These are phyloP conservation scores for Argynnis bischoffii DNA, from an alignment of 2,888 invertebrate genomes.

Conservation along the genomic window DNA sequence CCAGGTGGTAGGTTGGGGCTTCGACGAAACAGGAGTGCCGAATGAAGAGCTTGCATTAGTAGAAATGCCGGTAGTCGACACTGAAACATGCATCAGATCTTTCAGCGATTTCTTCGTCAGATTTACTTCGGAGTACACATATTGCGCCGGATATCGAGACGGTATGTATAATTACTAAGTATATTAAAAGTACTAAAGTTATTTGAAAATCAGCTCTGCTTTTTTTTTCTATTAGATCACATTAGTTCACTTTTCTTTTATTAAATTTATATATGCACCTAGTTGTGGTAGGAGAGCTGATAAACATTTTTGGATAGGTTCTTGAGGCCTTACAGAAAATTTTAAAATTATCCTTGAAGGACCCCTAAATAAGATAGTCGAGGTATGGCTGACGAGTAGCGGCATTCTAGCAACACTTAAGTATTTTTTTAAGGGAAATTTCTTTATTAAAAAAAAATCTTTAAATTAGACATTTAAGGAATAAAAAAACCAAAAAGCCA, in stretches of 20 bases:
- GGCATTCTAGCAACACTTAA: too few relatives aligned
- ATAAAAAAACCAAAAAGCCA: too few relatives aligned
- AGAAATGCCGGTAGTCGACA: conserved; percentile 83
- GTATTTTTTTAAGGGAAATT: too few relatives aligned
- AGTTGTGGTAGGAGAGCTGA: too few relatives aligned
- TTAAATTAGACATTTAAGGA: too few relatives aligned
- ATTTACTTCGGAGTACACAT: conserved; percentile 82
- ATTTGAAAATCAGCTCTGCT: conserved; percentile 4
- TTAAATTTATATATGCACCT: too few relatives aligned
- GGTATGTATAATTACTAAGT: conserved; percentile 55
- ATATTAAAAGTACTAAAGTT: background rate
- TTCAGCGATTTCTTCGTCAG: conserved; percentile 83
- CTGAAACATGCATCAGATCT: conserved; percentile 83
- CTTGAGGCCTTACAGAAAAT: too few relatives aligned
- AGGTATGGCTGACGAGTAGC: too few relatives aligned
- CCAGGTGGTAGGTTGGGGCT: conserved; percentile 82
- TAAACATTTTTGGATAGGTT: too few relatives aligned
- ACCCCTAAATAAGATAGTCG: too few relatives aligned
- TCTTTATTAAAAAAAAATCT: too few relatives aligned
- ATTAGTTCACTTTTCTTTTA: background rate
- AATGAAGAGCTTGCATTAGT: conserved; percentile 82
- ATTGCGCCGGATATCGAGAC: conserved; percentile 75
- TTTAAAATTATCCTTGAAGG: too few relatives aligned
- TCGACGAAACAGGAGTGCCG: conserved; percentile 81
- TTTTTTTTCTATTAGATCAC: conserved; percentile 2